Percentiles rank a stretch among this genome's conserved stretches.
These are phyloP conservation scores for Oligia fasciuncula DNA, from an alignment of 2,888 invertebrate species.

Conservation along the genomic window DNA sequence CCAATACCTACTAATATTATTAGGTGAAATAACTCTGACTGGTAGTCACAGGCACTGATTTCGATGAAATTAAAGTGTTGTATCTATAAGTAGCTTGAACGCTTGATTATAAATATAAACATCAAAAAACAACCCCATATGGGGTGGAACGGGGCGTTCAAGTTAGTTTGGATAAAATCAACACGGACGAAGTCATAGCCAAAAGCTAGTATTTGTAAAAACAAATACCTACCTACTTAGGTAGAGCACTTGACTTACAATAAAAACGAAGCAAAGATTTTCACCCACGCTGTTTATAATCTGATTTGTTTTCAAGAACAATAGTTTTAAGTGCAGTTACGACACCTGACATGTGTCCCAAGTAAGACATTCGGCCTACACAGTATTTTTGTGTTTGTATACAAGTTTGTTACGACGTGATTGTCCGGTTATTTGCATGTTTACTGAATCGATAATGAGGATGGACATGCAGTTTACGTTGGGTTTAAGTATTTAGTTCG, in stretches of 20 bases:
- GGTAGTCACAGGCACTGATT: too few relatives aligned
- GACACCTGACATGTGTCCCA: conserved; percentile 45
- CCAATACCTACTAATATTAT: not conserved
- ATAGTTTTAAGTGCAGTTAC: conserved; percentile 56
- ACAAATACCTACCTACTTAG: conserved; percentile 26
- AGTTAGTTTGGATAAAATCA: not conserved
- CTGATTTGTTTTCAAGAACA: conserved; percentile 53
- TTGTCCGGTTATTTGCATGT: conserved; percentile 32
- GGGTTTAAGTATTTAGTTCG: not conserved
- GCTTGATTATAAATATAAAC: too few relatives aligned
- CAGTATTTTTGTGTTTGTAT: conserved; percentile 36
- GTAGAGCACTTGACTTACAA: conserved; percentile 66
- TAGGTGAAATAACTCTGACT: too few relatives aligned
- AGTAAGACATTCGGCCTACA: conserved; percentile 59
- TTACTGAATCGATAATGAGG: conserved; percentile 9
- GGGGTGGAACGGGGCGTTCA: too few relatives aligned
- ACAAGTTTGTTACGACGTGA: conserved; percentile 17
- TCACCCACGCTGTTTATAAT: conserved; percentile 71
- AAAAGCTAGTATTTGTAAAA: conserved; percentile 60
- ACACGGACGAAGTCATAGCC: not conserved
- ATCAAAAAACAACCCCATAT: too few relatives aligned
- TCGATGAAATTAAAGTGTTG: too few relatives aligned
- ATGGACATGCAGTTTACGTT: not conserved
- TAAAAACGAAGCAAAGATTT: conserved; percentile 69
- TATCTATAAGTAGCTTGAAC: too few relatives aligned